phyloP scores from a whole-genome alignment of 2,113 vertebrate genomes.

The Tupaia tana region DNA sequence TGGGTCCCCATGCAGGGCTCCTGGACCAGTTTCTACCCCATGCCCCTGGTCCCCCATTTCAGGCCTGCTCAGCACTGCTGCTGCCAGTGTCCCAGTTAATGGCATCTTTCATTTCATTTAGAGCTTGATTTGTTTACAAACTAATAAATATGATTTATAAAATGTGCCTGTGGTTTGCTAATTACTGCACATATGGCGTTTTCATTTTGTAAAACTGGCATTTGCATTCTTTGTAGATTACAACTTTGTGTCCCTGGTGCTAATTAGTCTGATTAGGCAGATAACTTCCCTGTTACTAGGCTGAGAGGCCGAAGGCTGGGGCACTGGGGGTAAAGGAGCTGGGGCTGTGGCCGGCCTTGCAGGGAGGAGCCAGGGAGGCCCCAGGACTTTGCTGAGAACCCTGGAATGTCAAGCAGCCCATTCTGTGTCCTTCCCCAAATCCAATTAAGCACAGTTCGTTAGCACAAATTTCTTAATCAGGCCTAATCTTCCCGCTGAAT shows the following conservation, averaged over 20 bases:
- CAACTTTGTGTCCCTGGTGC: constrained; percentile 87
- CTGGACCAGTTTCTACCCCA: neutral
- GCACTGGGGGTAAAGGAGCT: constrained; percentile 55
- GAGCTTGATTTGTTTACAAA: constrained; percentile 90
- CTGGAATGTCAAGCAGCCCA: constrained; percentile 79
- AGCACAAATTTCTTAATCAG: constrained; percentile 90
- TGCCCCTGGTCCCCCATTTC: neutral
- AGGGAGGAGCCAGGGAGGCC: constrained; percentile 47
- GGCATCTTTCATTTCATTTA: constrained; percentile 87
- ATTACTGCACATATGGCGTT: constrained; percentile 92
- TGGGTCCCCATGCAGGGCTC: neutral
- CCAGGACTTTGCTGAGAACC: constrained; percentile 67
- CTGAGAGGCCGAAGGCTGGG: constrained; percentile 76
- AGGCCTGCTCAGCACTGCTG: constrained; percentile 7
- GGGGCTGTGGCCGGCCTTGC: neutral
- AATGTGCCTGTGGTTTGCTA: constrained; percentile 88
- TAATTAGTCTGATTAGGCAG: constrained; percentile 92
- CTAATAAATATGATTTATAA: constrained; percentile 92
- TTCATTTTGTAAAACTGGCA: constrained; percentile 89
- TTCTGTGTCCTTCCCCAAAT: constrained; percentile 89
- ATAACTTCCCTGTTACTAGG: constrained; percentile 87
- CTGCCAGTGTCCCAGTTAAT: constrained; percentile 71
- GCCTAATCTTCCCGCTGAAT: constrained; percentile 90
- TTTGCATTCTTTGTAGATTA: constrained; percentile 91
- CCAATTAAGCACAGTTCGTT: constrained; percentile 90